A percentile compares a stretch with the other conserved stretches of the same genome.
phyloP scores from a whole-genome alignment of 2,797 vertebrate genomes.

The Glyptemys insculpta region DNA sequence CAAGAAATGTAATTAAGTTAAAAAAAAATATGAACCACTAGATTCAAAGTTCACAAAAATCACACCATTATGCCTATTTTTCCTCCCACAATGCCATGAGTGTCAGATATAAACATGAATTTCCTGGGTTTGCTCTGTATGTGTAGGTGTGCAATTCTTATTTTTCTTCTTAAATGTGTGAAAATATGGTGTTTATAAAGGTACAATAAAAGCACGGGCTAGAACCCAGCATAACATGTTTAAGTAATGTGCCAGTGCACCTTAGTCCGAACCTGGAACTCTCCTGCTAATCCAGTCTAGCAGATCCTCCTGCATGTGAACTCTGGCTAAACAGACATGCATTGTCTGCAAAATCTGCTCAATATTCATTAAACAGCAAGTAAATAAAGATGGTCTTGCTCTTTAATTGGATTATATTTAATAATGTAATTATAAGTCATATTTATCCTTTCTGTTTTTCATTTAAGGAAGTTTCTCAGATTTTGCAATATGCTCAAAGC shows the following conservation, averaged over 20 bases:
- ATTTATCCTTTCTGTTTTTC: neutral
- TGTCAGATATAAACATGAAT: neutral
- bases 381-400: neutral
- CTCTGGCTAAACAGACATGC: rapidly evolving
- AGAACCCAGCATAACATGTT: neutral
- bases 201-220: neutral
- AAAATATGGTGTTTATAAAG: neutral
- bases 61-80: neutral
- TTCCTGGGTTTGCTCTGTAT: neutral
- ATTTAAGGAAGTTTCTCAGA: neutral
- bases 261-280: neutral
- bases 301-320: neutral
- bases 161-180: neutral
- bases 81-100: neutral
- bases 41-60: neutral
- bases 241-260: neutral
- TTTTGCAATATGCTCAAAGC: neutral
- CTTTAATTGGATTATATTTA: neutral
- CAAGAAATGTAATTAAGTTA: constrained; percentile 4
- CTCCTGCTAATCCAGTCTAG: neutral
- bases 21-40: neutral
- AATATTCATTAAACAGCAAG: neutral
- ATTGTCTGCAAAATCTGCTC: neutral
- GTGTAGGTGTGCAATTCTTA: neutral
- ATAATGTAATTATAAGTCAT: neutral